phyloP scores from a whole-genome alignment of 2,113 vertebrate species.

The Nematolebias whitei region DNA sequence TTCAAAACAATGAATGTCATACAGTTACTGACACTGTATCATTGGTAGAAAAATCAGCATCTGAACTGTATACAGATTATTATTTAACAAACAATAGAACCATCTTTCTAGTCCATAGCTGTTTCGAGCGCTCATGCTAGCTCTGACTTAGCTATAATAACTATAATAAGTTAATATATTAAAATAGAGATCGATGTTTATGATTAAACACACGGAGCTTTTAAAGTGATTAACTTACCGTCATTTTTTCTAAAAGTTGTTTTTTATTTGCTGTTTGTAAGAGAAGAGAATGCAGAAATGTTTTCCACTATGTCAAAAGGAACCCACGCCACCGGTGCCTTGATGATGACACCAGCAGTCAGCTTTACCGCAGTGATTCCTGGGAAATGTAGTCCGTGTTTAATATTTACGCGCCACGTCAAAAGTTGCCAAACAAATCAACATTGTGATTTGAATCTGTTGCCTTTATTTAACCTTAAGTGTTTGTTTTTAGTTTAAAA shows the following conservation, averaged over 20 bases:
- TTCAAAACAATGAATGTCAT: slow-evolving; percentile 48
- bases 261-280: not conserved
- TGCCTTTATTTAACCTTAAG: rapidly evolving
- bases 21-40: too few relatives aligned
- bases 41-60: not conserved
- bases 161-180: slow-evolving; percentile 27
- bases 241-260: slow-evolving; percentile 57
- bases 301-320: slow-evolving; percentile 49
- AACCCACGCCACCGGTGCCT: slow-evolving; percentile 71
- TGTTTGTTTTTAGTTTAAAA: too few relatives aligned
- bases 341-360: slow-evolving; percentile 67
- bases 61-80: not conserved
- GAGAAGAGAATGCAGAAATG: slow-evolving; percentile 13
- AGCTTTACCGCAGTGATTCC: slow-evolving; percentile 6
- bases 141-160: slow-evolving; percentile 42
- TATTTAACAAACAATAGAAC: not conserved
- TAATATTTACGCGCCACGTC: not conserved
- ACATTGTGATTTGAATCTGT: rapidly evolving
- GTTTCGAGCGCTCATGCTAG: slow-evolving; percentile 41
- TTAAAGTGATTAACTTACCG: slow-evolving; percentile 55
- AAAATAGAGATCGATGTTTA: not conserved
- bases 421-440: not conserved
- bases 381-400: slow-evolving; percentile 50
- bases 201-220: not conserved
- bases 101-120: slow-evolving; percentile 1